Conservation (phyloP, 1,140 invertebrate genomes). For the Papilio glaucus region DNA sequence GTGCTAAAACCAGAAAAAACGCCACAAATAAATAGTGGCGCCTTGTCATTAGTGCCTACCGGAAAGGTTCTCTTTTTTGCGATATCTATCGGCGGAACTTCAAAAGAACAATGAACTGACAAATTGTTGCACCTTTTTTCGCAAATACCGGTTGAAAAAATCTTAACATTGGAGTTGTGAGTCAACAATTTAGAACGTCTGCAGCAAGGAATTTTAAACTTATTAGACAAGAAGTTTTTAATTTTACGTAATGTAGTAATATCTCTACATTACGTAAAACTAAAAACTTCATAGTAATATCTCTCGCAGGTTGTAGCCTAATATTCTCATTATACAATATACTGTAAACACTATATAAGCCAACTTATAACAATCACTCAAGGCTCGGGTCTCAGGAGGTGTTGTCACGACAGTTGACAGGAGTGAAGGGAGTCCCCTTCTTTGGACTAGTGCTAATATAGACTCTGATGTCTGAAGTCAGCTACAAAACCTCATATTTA, state of each 20-base stretch:
- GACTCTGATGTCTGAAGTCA: too few species aligned
- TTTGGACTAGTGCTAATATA: too few species aligned
- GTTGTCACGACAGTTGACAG: too few species aligned
- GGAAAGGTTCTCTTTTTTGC: constrained; percentile 71
- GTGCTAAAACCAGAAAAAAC: constrained; percentile 48
- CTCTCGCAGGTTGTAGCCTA: too few species aligned
- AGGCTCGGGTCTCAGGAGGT: too few species aligned
- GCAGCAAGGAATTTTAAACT: background rate
- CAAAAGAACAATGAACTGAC: constrained; percentile 78
- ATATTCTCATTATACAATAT: too few species aligned
- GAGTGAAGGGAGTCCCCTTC: too few species aligned
- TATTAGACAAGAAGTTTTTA: background rate
- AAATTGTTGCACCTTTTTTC: constrained; percentile 74
- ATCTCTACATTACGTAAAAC: background rate
- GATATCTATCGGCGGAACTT: constrained; percentile 61
- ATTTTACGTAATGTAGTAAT: background rate
- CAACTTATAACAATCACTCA: too few species aligned
- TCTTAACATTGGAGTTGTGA: constrained; percentile 27
- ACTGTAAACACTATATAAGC: too few species aligned
- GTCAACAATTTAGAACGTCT: background rate
- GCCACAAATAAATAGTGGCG: constrained; percentile 73
- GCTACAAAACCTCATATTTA: too few species aligned
- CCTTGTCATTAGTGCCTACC: constrained; percentile 80
- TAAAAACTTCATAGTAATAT: background rate
- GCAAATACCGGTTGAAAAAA: constrained; percentile 52